These are phyloP conservation scores for Diplolepis rosae DNA, from an alignment of 2,888 invertebrate species.

Conservation along the genomic window DNA sequence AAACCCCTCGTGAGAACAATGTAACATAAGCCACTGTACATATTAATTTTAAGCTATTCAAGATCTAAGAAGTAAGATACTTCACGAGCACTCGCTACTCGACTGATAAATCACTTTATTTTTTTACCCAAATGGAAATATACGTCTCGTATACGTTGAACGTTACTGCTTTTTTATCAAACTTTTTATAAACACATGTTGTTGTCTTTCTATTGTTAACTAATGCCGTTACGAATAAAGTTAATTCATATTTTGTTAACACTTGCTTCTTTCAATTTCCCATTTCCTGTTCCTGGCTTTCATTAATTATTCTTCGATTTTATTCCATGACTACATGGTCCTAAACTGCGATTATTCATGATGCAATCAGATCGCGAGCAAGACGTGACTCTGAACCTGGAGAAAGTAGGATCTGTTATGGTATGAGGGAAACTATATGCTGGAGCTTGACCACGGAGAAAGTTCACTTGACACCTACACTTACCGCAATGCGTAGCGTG, in stretches of 20 bases:
- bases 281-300: neutral
- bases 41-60: conserved; percentile 55
- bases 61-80: conserved; percentile 20
- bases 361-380: conserved; percentile 8
- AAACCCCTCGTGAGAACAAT: conserved; percentile 50
- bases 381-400: conserved; percentile 45
- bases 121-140: conserved; percentile 13
- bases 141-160: conserved; percentile 18
- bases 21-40: conserved; percentile 69
- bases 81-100: conserved; percentile 46
- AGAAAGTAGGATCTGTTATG: conserved; percentile 55
- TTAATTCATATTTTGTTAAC: conserved; percentile 68
- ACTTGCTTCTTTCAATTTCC: conserved; percentile 15
- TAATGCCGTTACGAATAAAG: conserved; percentile 70
- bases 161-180: conserved; percentile 31
- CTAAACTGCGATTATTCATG: conserved; percentile 8
- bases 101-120: conserved; percentile 58
- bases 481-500: conserved; percentile 29
- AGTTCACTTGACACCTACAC: conserved; percentile 54
- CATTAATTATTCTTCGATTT: too few species aligned
- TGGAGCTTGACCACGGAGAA: conserved; percentile 53
- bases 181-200: conserved; percentile 57
- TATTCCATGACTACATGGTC: too few species aligned
- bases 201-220: conserved; percentile 68
- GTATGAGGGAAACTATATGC: conserved; percentile 51